phyloP scores from a whole-genome alignment of 1,140 invertebrate species.

The Trichonephila clavipes region DNA sequence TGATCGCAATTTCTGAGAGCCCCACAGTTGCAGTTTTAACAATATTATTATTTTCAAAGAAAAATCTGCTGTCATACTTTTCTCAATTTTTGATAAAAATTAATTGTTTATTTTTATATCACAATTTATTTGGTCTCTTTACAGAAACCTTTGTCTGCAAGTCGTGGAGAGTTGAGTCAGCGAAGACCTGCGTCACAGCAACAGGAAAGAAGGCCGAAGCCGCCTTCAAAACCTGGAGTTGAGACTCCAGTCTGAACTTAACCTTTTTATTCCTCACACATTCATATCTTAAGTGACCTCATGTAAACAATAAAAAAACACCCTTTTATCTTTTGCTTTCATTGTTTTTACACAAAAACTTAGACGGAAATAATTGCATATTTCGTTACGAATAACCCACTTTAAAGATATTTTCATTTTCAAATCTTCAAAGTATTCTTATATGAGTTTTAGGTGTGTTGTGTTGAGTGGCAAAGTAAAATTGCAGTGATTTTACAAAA shows the following conservation, averaged over 20 bases:
- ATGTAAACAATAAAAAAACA: conserved; percentile 72
- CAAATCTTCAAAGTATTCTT: no score
- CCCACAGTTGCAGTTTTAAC: not conserved
- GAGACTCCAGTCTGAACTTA: conserved; percentile 67
- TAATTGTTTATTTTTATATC: not conserved
- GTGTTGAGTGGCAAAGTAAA: no score
- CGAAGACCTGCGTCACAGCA: not conserved
- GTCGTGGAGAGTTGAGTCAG: conserved; percentile 55
- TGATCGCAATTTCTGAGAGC: no score
- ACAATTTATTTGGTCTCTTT: not conserved
- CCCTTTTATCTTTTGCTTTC: conserved; percentile 49
- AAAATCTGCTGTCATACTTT: not conserved
- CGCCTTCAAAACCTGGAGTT: conserved; percentile 24
- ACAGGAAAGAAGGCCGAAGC: conserved; percentile 12
- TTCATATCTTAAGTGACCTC: conserved; percentile 49
- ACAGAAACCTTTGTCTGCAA: conserved; percentile 72
- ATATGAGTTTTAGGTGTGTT: no score
- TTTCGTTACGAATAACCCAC: no score
- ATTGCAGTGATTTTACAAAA: no score
- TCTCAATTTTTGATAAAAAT: not conserved
- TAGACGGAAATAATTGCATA: no score
- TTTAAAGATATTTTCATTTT: no score
- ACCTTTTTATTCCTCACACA: conserved; percentile 58
- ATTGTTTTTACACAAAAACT: no score
- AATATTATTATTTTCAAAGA: not conserved